These are phyloP conservation scores for Pachypeltis micranthus DNA, from an alignment of 1,140 invertebrate genomes.

Conservation along the genomic window DNA sequence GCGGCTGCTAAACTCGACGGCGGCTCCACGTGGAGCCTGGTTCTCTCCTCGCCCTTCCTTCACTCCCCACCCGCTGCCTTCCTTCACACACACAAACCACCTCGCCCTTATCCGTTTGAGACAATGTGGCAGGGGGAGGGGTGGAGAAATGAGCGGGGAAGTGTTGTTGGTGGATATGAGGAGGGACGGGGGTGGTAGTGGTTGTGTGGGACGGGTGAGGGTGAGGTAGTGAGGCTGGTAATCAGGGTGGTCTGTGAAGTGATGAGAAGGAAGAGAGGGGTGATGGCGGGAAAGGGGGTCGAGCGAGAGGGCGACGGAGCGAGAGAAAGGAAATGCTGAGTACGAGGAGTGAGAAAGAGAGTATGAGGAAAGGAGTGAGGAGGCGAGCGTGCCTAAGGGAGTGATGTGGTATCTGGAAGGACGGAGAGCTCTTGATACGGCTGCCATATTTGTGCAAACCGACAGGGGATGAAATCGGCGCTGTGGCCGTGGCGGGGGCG, in stretches of 20 bases:
- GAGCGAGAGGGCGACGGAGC: too few species aligned
- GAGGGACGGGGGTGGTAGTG: too few species aligned
- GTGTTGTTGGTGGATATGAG: constrained; percentile 22
- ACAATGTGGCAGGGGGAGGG: too few species aligned
- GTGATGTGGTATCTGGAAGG: too few species aligned
- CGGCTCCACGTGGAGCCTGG: constrained; percentile 27
- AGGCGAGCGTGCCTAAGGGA: too few species aligned
- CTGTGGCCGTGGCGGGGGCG: too few species aligned
- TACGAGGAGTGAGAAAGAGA: too few species aligned
- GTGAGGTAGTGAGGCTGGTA: constrained; percentile 28
- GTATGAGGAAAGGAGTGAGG: too few species aligned
- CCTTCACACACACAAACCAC: too few species aligned
- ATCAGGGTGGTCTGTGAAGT: constrained; percentile 28
- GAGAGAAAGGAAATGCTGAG: too few species aligned
- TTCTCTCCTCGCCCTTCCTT: constrained; percentile 17
- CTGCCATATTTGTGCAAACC: constrained; percentile 28
- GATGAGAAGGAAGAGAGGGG: neutral
- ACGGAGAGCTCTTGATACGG: constrained; percentile 23
- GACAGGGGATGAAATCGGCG: constrained; percentile 25
- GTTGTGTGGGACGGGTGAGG: constrained; percentile 14
- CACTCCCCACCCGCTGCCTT: too few species aligned
- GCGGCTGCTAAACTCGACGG: neutral
- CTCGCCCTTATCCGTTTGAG: too few species aligned
- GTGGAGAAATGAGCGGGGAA: constrained; percentile 19
- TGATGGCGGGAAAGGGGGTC: neutral